These are phyloP conservation scores for Calypte anna DNA, from an alignment of 2,113 vertebrate genomes.

Conservation along the genomic window DNA sequence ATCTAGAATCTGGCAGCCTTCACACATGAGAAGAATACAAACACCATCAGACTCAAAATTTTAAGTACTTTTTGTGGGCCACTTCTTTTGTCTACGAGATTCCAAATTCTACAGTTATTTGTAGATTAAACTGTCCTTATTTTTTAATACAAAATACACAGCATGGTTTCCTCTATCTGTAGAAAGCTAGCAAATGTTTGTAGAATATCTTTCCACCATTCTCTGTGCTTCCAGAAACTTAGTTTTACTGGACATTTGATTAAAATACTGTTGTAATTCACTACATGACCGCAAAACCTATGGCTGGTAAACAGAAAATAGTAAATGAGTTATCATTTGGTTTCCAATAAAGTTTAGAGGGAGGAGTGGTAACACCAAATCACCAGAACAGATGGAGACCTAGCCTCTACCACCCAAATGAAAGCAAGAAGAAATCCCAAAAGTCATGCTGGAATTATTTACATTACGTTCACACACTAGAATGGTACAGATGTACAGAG, in stretches of 20 bases:
- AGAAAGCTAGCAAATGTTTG: background rate
- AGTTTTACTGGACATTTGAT: background rate
- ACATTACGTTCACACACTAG: background rate
- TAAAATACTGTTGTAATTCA: background rate
- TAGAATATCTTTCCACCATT: background rate
- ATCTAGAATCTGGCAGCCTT: slow-evolving; percentile 54
- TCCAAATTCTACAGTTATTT: background rate
- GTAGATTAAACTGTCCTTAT: background rate
- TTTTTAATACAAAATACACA: background rate
- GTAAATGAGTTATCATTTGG: background rate
- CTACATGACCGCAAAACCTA: background rate
- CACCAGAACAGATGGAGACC: background rate
- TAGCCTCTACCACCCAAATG: background rate
- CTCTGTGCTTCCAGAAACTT: background rate
- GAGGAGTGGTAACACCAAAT: background rate
- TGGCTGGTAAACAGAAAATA: background rate
- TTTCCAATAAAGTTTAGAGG: background rate
- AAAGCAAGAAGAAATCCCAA: fast-evolving
- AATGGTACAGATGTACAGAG: background rate
- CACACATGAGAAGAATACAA: slow-evolving; percentile 8
- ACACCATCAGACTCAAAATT: background rate
- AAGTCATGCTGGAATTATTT: background rate
- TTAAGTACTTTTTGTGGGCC: background rate
- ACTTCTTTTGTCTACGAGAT: background rate
- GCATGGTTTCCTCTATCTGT: background rate